Percentiles rank a stretch among this genome's conserved stretches.
Conservation (phyloP, 2,113 vertebrate species). For the Origma solitaria region DNA sequence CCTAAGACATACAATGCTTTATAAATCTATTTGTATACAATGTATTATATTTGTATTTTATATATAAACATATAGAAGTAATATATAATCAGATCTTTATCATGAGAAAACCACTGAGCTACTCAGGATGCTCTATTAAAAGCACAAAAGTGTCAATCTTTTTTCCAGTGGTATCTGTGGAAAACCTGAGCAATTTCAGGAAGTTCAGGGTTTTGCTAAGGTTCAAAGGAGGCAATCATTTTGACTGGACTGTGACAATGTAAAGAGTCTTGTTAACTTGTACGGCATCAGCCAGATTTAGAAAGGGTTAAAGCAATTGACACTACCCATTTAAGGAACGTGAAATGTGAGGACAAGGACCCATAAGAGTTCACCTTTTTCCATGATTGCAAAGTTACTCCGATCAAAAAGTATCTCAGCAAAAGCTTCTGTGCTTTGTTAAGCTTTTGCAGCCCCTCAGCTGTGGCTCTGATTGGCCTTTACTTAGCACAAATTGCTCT, state of each 20-base stretch:
- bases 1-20: not conserved
- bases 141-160: not conserved
- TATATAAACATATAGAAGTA: not conserved
- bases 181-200: not conserved
- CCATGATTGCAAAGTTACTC: not conserved
- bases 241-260: not conserved
- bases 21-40: not conserved
- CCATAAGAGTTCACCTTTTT: not conserved
- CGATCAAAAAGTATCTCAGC: not conserved
- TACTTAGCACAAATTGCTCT: not conserved
- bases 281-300: not conserved
- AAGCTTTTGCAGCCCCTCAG: not conserved
- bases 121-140: not conserved
- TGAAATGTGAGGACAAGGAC: not conserved
- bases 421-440: not conserved
- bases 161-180: not conserved
- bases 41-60: not conserved
- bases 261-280: not conserved
- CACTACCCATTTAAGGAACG: conserved; percentile 3
- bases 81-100: not conserved
- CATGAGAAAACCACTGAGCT: not conserved
- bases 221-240: conserved; percentile 22
- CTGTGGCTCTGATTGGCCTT: not conserved
- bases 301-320: conserved; percentile 10
- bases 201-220: not conserved